A percentile compares a stretch with the other conserved stretches of the same genome.
These are phyloP conservation scores for Syrphus vitripennis DNA, from an alignment of 2,888 invertebrate species.

Conservation along the genomic window DNA sequence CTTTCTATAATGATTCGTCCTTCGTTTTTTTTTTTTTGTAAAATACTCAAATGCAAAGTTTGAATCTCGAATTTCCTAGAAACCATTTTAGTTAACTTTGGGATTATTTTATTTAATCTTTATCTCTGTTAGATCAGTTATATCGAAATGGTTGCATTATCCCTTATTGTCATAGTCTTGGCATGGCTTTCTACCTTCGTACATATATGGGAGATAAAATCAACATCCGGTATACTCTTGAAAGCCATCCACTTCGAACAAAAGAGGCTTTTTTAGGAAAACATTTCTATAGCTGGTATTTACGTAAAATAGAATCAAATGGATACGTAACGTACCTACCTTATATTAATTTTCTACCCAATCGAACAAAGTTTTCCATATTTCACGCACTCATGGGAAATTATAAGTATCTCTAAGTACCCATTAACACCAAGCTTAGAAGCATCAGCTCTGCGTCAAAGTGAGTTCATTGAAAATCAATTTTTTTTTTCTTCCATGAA, in stretches of 20 bases:
- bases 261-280: neutral
- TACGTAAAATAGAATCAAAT: neutral
- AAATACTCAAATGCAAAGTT: neutral
- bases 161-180: conserved; percentile 12
- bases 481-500: neutral
- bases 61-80: neutral
- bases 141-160: conserved; percentile 45
- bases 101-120: conserved; percentile 3
- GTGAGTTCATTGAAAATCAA: neutral
- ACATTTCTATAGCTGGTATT: neutral
- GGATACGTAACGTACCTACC: too few relatives aligned
- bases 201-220: neutral
- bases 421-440: conserved; percentile 3
- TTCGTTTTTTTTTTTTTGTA: neutral
- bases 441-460: neutral
- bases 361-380: neutral
- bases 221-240: neutral
- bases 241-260: neutral
- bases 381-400: neutral
- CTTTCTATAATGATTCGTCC: too few relatives aligned
- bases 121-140: conserved; percentile 38
- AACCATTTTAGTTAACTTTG: neutral
- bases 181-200: neutral
- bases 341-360: neutral
- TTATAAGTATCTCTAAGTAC: conserved; percentile 8